Conservation (phyloP, 1,140 invertebrate genomes). For the Luehdorfia chinensis region DNA sequence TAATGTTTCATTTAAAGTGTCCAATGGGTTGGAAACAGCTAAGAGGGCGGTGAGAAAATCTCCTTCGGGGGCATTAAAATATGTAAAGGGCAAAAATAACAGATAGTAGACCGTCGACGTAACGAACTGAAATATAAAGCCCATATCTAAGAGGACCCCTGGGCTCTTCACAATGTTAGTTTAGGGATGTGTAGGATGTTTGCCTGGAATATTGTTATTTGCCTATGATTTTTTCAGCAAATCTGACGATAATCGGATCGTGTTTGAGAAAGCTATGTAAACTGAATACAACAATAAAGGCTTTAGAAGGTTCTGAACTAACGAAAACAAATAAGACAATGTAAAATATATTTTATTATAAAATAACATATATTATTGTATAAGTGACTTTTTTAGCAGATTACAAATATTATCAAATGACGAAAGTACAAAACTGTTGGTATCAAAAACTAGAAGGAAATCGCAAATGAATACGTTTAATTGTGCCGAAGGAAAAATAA, state of each 20-base stretch:
- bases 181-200: constrained; percentile 67
- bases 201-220: constrained; percentile 72
- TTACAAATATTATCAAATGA: too few relatives aligned
- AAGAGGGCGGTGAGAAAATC: constrained; percentile 48
- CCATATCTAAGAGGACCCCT: constrained; percentile 54
- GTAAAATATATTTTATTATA: too few relatives aligned
- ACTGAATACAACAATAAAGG: constrained; percentile 1
- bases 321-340: too few relatives aligned
- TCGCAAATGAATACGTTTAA: too few relatives aligned
- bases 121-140: constrained; percentile 65
- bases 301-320: neutral
- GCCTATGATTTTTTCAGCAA: constrained; percentile 67
- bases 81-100: constrained; percentile 72
- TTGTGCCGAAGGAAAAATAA: too few relatives aligned
- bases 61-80: constrained; percentile 65
- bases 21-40: constrained; percentile 63
- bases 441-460: too few relatives aligned
- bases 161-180: constrained; percentile 54
- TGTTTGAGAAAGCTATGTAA: constrained; percentile 29
- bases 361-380: too few relatives aligned
- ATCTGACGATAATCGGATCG: constrained; percentile 55
- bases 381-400: too few relatives aligned
- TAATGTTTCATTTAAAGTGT: constrained; percentile 62
- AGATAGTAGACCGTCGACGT: constrained; percentile 57
- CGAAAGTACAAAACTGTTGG: too few relatives aligned